phyloP scores from a whole-genome alignment of 2,113 vertebrate species.

The Tychaedon coryphoeus region DNA sequence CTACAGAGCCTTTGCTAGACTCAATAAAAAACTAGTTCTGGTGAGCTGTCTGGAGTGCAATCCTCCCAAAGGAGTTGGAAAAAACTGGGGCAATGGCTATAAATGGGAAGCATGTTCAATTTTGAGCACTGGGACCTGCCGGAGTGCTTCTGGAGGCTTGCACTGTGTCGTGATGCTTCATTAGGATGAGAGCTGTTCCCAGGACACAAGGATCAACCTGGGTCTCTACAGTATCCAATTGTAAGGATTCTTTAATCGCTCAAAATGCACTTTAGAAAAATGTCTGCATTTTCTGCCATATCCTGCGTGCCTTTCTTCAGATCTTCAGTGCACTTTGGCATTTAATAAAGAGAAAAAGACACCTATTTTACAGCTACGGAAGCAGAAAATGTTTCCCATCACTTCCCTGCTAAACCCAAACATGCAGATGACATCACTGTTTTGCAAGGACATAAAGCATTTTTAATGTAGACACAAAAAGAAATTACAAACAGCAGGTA shows the following conservation, averaged over 20 bases:
- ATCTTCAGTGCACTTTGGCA: neutral
- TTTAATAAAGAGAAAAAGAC: neutral
- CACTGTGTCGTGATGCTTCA: neutral
- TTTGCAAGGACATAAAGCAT: neutral
- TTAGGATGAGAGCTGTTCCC: neutral
- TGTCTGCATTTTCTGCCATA: neutral
- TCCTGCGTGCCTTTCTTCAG: neutral
- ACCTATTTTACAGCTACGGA: neutral
- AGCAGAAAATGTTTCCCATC: neutral
- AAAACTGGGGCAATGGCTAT: neutral
- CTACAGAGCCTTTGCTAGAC: neutral
- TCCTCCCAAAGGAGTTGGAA: neutral
- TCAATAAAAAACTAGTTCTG: neutral
- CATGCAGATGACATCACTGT: neutral
- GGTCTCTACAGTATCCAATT: neutral
- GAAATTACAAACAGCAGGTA: neutral
- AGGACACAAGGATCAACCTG: neutral
- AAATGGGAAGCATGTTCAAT: neutral
- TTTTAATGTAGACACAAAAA: neutral
- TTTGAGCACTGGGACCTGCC: neutral
- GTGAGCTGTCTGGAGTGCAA: neutral
- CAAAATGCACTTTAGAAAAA: neutral
- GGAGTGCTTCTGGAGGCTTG: neutral
- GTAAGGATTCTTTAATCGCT: neutral
- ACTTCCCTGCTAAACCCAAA: neutral